Percentiles rank a stretch among this genome's conserved stretches.
Evolutionary conservation across 2,797 vertebrate species (phyloP).

Genomic region (Myripristis jacobus): DNA sequence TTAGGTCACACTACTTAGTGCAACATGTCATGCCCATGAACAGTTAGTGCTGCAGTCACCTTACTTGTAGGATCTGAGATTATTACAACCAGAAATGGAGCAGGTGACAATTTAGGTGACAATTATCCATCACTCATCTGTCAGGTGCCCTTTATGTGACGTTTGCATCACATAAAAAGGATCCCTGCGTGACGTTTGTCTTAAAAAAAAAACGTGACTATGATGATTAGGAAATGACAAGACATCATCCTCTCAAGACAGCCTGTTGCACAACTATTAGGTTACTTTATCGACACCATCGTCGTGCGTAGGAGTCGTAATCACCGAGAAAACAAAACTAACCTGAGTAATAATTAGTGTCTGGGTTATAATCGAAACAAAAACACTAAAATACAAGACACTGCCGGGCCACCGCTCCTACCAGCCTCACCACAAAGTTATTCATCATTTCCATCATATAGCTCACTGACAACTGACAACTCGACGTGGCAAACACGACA

Average conservation of each 20-base stretch:
- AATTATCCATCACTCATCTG: background rate
- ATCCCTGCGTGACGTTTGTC: too few species aligned
- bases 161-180: too few species aligned
- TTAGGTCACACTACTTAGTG: background rate
- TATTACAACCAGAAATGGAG: conserved; percentile 8
- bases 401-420: background rate
- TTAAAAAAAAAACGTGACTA: background rate
- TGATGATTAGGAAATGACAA: background rate
- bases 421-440: background rate
- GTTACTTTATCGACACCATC: background rate
- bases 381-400: conserved; percentile 18
- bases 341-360: conserved; percentile 14
- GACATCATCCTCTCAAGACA: background rate
- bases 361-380: conserved; percentile 56
- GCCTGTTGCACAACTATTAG: background rate
- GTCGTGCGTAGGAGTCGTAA: background rate
- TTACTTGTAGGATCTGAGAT: background rate
- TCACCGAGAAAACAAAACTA: conserved; percentile 2
- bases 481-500: background rate
- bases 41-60: too few species aligned
- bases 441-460: background rate
- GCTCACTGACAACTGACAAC: conserved; percentile 1
- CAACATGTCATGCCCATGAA: background rate
- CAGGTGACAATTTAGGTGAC: background rate
- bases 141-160: too few species aligned